phyloP scores from a whole-genome alignment of 2,797 vertebrate species.

The Coendou prehensilis region DNA sequence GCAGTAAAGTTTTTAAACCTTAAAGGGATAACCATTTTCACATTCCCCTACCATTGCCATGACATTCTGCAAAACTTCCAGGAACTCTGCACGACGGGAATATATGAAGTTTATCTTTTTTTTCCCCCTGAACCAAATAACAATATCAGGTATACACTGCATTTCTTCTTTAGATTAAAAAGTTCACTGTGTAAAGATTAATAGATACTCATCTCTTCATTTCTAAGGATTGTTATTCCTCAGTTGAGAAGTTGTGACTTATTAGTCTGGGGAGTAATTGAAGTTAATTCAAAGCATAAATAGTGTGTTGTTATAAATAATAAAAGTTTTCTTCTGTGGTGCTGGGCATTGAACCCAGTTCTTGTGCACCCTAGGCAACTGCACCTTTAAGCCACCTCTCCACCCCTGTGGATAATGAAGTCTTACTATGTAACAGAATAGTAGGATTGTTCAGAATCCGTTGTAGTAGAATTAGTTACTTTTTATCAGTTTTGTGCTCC shows the following conservation, averaged over 20 bases:
- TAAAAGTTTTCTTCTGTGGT: neutral
- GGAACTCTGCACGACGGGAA: neutral
- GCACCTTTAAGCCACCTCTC: neutral
- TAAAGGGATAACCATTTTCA: neutral
- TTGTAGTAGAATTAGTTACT: neutral
- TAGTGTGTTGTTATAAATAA: neutral
- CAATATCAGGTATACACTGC: neutral
- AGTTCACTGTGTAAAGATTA: neutral
- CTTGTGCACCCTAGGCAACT: neutral
- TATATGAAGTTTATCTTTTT: neutral
- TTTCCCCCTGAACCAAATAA: neutral
- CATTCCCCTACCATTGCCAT: neutral
- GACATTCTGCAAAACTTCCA: neutral
- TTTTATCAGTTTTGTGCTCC: neutral
- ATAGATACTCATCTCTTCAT: neutral
- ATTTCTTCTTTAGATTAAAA: conserved; percentile 31
- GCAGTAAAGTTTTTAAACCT: neutral
- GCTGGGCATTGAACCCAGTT: neutral
- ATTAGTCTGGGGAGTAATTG: neutral
- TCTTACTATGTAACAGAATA: neutral
- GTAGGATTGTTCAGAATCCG: neutral
- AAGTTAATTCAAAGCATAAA: neutral
- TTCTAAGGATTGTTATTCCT: conserved; percentile 16
- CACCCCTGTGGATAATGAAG: neutral
- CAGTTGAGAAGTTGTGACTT: neutral